Evolutionary conservation across 2,113 vertebrate genomes (phyloP).

Genomic region (Seriola rivoliana): DNA sequence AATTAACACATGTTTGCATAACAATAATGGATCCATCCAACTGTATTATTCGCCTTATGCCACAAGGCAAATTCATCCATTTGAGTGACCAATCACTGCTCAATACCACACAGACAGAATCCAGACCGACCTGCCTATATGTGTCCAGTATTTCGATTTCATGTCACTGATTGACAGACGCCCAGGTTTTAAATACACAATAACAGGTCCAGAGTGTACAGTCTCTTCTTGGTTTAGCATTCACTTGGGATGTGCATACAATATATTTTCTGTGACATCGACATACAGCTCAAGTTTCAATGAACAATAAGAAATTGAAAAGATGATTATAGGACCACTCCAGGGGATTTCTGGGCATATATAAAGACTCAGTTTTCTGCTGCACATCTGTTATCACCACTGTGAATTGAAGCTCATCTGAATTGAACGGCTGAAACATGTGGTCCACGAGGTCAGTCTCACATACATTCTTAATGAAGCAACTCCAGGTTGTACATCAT

Average conservation of each 20-base stretch:
- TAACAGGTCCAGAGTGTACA: neutral
- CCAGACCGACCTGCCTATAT: slow-evolving; percentile 20
- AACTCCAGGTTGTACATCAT: slow-evolving; percentile 14
- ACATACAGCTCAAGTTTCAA: slow-evolving; percentile 14
- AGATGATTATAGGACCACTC: slow-evolving; percentile 29
- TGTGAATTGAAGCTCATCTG: slow-evolving; percentile 40
- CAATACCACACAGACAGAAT: neutral
- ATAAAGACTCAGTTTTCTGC: slow-evolving; percentile 39
- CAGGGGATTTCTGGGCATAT: slow-evolving; percentile 17
- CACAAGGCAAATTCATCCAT: neutral
- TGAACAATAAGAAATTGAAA: slow-evolving; percentile 41
- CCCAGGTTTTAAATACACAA: neutral
- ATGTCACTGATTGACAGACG: slow-evolving; percentile 1
- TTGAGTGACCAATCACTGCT: slow-evolving; percentile 1
- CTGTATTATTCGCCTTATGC: neutral
- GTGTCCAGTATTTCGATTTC: neutral
- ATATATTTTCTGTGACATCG: slow-evolving; percentile 35
- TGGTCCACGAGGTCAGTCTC: slow-evolving; percentile 46
- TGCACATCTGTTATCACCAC: slow-evolving; percentile 43
- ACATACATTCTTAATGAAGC: slow-evolving; percentile 49
- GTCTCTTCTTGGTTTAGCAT: slow-evolving; percentile 3
- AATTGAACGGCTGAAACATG: slow-evolving; percentile 33
- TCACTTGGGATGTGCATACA: slow-evolving; percentile 12
- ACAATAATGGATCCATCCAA: neutral
- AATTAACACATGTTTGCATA: neutral